Evolutionary conservation across 2,888 invertebrate genomes (phyloP).

Genomic region (Nomada fucata): DNA sequence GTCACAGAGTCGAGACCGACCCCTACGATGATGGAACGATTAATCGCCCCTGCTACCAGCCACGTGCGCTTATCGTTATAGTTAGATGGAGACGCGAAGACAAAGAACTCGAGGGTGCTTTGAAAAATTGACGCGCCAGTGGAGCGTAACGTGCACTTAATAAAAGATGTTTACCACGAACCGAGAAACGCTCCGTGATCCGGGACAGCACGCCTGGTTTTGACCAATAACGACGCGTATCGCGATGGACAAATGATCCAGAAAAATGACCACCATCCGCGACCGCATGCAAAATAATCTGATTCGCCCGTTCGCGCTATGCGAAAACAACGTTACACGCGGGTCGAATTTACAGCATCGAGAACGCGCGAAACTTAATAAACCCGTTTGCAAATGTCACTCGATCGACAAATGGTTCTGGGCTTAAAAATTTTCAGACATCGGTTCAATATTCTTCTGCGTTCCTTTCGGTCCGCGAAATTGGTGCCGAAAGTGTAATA

Average conservation of each 20-base stretch:
- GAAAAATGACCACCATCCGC: constrained; percentile 34
- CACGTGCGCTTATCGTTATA: constrained; percentile 70
- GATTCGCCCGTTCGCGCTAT: background rate
- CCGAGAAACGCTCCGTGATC: constrained; percentile 66
- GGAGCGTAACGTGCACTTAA: constrained; percentile 72
- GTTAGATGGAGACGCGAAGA: constrained; percentile 70
- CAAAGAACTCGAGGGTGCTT: constrained; percentile 72
- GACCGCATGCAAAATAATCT: constrained; percentile 17
- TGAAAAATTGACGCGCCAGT: constrained; percentile 75
- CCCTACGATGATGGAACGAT: constrained; percentile 67
- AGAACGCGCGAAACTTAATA: background rate
- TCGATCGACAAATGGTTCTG: too few species aligned
- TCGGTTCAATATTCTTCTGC: too few species aligned
- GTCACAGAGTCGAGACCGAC: constrained; percentile 59
- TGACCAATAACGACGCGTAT: constrained; percentile 58
- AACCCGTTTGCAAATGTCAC: too few species aligned
- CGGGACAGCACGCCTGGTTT: constrained; percentile 55
- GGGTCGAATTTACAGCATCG: background rate
- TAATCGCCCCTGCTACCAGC: constrained; percentile 59
- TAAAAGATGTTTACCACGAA: constrained; percentile 75
- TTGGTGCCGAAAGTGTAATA: background rate
- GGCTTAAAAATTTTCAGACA: too few species aligned
- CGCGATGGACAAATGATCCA: constrained; percentile 43
- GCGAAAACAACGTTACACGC: background rate
- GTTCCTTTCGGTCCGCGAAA: too few species aligned